Base-by-base conservation (phyloP, 2,113 vertebrate genomes). In the Pedionomus torquatus region DNA sequence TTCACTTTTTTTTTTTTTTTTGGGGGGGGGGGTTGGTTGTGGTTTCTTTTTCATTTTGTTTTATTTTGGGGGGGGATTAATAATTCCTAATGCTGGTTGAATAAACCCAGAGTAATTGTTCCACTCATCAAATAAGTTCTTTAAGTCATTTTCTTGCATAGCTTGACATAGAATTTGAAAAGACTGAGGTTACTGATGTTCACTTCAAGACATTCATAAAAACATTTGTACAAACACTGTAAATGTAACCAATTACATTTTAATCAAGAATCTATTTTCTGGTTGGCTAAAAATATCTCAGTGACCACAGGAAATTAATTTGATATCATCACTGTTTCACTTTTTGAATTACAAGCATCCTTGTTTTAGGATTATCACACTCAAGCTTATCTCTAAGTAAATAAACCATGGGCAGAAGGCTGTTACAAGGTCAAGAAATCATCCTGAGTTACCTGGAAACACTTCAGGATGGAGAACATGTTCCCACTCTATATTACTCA, bases 61-160 rank as follows among this genome's bases (percentile, higher is more conserved):
- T n/a, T n/a, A n/a, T n/a, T n/a, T n/a, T n/a, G 6, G 33, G 16
- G 7, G 16, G 23, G 4, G 12, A 6, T 31, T 19, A 2, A 16
- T 55, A 16, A 5, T 68, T 48, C 21, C 20, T 11, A 18, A 7
- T 13, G 15, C 7, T 79, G 7, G 4, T 8, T 54, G 48, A 68
- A 66, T 9, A 63, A 88, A 70, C 33, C 5, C 41, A 33, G 41
- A 74, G 13, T 11, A 33, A 77, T 35, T 46, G 4, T 5, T 51
- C 35, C 41, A 17, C 19, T 74, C 20, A 72, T 28, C 37, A 69
- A 60, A 13, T 6, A 88, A 61, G 49, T 70, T 78, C 9, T 84
- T 83, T 26, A 17, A 35, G 6, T 39, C 13, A 54, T 80, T 66
- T 79, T 60, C 54, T 65, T 46, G 19, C 10, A 17, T 52, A 57